Percentiles rank a stretch among this genome's conserved stretches.
Conservation (phyloP, 23 tunicate species). For the Halocynthia aurantium region DNA sequence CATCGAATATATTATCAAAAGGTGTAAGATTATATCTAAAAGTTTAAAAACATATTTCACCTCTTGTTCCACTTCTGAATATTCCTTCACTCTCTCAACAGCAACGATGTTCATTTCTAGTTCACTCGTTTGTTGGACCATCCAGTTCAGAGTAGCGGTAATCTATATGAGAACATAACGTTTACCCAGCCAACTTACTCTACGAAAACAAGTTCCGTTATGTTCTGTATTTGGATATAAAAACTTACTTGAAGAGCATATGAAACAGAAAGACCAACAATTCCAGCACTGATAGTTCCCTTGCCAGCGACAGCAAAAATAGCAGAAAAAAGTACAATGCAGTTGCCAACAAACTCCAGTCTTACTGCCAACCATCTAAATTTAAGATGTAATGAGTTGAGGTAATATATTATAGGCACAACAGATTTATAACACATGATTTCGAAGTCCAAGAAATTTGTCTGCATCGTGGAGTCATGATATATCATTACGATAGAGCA, state of each 20-base stretch:
- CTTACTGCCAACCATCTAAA: slow-evolving; percentile 92
- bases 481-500: too few relatives aligned
- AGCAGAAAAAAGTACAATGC: slow-evolving; percentile 76
- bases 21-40: too few relatives aligned
- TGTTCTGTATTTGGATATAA: too few relatives aligned
- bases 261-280: slow-evolving; percentile 86
- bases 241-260: slow-evolving; percentile 86
- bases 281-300: slow-evolving; percentile 48
- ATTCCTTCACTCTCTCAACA: slow-evolving; percentile 88
- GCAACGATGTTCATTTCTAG: slow-evolving; percentile 93
- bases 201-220: too few relatives aligned
- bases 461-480: too few relatives aligned
- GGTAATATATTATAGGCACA: too few relatives aligned
- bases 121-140: slow-evolving; percentile 91
- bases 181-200: too few relatives aligned
- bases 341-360: slow-evolving; percentile 75
- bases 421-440: too few relatives aligned
- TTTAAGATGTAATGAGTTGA: too few relatives aligned
- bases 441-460: too few relatives aligned
- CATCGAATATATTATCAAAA: too few relatives aligned
- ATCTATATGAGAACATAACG: slow-evolving; percentile 21
- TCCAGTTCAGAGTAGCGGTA: slow-evolving; percentile 92
- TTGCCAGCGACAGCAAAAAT: slow-evolving; percentile 81
- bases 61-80: slow-evolving; percentile 68
- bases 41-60: slow-evolving; percentile 1